Base-by-base conservation (phyloP, 2,797 vertebrate genomes). In the Zenarchopterus dispar region DNA sequence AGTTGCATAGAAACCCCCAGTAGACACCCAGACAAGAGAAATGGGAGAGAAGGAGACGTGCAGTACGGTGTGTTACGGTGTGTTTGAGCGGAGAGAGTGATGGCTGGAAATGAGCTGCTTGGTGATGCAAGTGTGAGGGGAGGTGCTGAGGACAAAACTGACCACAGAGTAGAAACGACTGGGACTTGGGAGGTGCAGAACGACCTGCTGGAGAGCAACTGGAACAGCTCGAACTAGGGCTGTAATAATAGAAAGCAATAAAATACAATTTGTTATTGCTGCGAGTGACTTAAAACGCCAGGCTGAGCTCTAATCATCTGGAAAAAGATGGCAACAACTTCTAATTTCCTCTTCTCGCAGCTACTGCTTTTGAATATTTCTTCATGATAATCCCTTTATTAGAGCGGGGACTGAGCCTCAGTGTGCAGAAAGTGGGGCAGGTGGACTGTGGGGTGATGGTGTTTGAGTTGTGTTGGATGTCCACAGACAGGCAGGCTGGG, bases 401-500 rank as follows among this genome's bases (percentile, higher is more conserved):
- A 36, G 33, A 36, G 2, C 0, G 11, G 19, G 24, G 9, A 50
- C 24, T 26, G 67, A 50, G 53, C 42, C 19, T 43, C 16, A 39
- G 11, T 46, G 50, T 52, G 39, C 33, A 36, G 68, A 24, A 50
- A 50, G 43, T 0, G 17, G 62, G 44, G 56, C 67, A 77, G 62
- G 73, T 83, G 85, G 79, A 82, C 51, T 19, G 81, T 55, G 24
- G 48, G 21, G 24, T 42, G 70, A 59, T 68, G 44, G 67, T 64
- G 71, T 73, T 64, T 51, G 78, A 84, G 59, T 46, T 60, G 59
- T 31, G 69, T 24, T 85, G 67, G 70, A 55, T 62, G 61, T 67
- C 66, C 75, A 81, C 77, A 86, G 82, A 82, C 83, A 72, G 75
- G 65, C 78, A 74, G 81, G 63, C 81, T 84, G 85, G 73, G 86